Percentiles rank a stretch among this genome's conserved stretches.
Conservation (phyloP, 2,113 vertebrate species). For the Enhydra lutris region DNA sequence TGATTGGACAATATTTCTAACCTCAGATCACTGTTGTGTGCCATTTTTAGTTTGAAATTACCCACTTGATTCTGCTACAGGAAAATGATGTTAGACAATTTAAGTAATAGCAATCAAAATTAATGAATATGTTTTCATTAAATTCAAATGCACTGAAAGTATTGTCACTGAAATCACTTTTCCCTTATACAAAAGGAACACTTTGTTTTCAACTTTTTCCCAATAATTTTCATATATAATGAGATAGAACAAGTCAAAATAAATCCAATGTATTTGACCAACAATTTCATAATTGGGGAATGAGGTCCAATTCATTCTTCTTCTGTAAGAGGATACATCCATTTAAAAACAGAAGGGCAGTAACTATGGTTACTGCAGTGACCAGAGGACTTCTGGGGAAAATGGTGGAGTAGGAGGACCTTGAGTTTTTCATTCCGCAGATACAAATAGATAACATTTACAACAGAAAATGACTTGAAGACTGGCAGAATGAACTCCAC, state of each 20-base stretch:
- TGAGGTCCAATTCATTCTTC: neutral
- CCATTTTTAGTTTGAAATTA: conserved; percentile 65
- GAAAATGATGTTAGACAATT: conserved; percentile 42
- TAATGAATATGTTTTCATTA: conserved; percentile 58
- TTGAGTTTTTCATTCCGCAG: neutral
- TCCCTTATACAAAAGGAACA: neutral
- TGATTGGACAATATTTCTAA: conserved; percentile 71
- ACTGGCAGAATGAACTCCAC: neutral
- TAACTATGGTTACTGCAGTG: neutral
- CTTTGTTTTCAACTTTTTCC: neutral
- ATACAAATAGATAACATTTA: neutral
- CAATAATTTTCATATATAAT: neutral
- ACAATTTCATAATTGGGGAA: neutral
- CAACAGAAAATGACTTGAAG: neutral
- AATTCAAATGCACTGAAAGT: conserved; percentile 1
- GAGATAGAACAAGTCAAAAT: neutral
- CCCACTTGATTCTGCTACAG: conserved; percentile 47
- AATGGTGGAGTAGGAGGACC: neutral
- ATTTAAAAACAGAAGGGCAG: neutral
- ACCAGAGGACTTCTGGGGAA: neutral
- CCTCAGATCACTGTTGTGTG: conserved; percentile 5
- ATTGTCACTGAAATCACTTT: conserved; percentile 32
- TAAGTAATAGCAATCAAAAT: conserved; percentile 59
- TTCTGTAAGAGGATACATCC: neutral
- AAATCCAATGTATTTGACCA: neutral